Conservation (phyloP, 2,113 vertebrate genomes). For the Hystrix cristata region DNA sequence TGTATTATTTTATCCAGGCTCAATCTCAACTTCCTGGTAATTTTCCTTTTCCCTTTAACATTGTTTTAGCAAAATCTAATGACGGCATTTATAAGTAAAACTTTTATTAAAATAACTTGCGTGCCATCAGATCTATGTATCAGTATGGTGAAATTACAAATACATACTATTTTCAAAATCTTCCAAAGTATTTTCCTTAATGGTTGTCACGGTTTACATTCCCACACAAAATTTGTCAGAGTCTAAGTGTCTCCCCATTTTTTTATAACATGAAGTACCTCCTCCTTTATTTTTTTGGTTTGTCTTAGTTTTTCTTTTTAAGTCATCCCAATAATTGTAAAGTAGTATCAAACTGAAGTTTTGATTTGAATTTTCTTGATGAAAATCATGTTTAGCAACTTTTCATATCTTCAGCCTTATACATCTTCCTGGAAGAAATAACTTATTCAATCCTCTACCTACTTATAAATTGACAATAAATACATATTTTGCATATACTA, state of each 20-base stretch:
- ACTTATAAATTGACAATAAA: not conserved
- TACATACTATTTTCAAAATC: not conserved
- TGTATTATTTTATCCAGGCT: not conserved
- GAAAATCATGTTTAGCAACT: not conserved
- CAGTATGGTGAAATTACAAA: not conserved
- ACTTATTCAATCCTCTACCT: not conserved
- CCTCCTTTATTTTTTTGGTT: not conserved
- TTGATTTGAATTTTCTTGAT: not conserved
- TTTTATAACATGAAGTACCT: not conserved
- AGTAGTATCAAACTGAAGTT: not conserved
- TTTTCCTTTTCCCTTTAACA: not conserved
- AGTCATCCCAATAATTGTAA: not conserved
- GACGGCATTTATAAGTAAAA: not conserved
- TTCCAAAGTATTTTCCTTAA: not conserved
- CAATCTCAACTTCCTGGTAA: not conserved
- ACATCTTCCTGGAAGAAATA: not conserved
- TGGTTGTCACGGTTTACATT: not conserved
- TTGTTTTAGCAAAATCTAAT: not conserved
- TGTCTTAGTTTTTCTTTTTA: not conserved
- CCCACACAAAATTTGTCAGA: not conserved
- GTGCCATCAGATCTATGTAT: not conserved
- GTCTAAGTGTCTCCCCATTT: not conserved
- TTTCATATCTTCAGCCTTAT: not conserved
- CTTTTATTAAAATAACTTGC: not conserved
- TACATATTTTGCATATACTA: not conserved